A percentile compares a stretch with the other conserved stretches of the same genome.
Evolutionary conservation across 2,797 vertebrate genomes (phyloP).

Genomic region (Passerculus sandwichensis): DNA sequence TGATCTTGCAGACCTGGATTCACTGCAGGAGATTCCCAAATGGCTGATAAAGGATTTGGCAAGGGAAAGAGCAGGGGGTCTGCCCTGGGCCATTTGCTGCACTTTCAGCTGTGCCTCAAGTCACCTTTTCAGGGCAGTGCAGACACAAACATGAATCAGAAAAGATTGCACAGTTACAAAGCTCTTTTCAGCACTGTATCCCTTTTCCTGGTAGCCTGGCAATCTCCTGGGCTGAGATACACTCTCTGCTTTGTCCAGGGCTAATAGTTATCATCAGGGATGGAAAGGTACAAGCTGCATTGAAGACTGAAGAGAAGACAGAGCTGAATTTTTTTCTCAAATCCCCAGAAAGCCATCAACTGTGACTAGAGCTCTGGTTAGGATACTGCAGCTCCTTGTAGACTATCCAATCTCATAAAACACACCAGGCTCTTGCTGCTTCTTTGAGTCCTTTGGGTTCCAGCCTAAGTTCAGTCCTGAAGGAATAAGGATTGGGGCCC

Average conservation of each 20-base stretch:
- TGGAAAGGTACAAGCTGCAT: not conserved
- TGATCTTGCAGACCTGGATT: not conserved
- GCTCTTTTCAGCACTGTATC: not conserved
- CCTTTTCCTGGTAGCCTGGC: not conserved
- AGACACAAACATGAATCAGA: not conserved
- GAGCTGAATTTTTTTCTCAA: not conserved
- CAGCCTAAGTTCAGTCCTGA: not conserved
- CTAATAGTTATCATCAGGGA: not conserved
- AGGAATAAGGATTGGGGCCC: not conserved
- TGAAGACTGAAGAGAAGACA: not conserved
- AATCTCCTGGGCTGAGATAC: not conserved
- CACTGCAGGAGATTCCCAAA: not conserved
- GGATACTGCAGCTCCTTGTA: not conserved
- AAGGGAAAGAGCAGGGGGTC: not conserved
- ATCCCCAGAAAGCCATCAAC: not conserved
- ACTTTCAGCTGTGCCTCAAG: not conserved
- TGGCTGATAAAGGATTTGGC: not conserved
- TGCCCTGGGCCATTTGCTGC: not conserved
- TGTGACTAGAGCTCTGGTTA: not conserved
- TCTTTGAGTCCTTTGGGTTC: not conserved
- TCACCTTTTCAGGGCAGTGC: not conserved
- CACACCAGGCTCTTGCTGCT: not conserved
- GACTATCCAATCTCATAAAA: not conserved
- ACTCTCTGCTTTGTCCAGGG: not conserved
- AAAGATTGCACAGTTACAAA: not conserved